Conservation (phyloP, 2,113 vertebrate genomes). For the Cheilinus undulatus region DNA sequence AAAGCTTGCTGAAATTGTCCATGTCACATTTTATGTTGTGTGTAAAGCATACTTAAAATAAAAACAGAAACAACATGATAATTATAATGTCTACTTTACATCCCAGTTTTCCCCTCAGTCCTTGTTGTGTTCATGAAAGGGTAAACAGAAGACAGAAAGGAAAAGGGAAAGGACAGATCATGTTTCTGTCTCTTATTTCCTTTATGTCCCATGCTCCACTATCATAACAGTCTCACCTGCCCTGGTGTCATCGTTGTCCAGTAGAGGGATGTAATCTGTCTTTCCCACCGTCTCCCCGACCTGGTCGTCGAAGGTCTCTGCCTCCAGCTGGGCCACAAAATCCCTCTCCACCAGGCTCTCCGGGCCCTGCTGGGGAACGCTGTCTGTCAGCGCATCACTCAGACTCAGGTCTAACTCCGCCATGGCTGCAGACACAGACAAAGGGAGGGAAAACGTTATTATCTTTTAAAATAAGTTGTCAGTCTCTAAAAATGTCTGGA, state of each 20-base stretch:
- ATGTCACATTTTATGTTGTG: too few species aligned
- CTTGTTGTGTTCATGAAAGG: not conserved
- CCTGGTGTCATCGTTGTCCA: conserved; percentile 85
- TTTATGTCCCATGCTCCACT: not conserved
- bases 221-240: conserved; percentile 66
- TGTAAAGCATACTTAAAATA: too few species aligned
- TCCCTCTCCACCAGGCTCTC: conserved; percentile 88
- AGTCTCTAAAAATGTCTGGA: too few species aligned
- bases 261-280: conserved; percentile 90
- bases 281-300: conserved; percentile 94
- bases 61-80: too few species aligned
- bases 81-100: too few species aligned
- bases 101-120: not conserved
- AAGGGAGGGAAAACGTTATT: not conserved
- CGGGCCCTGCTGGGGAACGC: conserved; percentile 80
- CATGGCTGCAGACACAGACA: conserved; percentile 71
- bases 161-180: not conserved
- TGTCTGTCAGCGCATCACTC: conserved; percentile 91
- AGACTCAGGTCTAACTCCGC: conserved; percentile 90
- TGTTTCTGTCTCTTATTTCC: not conserved
- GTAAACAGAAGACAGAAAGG: not conserved
- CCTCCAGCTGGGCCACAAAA: conserved; percentile 91
- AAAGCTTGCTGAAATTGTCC: too few species aligned
- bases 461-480: too few species aligned
- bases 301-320: conserved; percentile 90